phyloP scores from a whole-genome alignment of 2,888 invertebrate genomes.

The Arrhopalites spinosus region DNA sequence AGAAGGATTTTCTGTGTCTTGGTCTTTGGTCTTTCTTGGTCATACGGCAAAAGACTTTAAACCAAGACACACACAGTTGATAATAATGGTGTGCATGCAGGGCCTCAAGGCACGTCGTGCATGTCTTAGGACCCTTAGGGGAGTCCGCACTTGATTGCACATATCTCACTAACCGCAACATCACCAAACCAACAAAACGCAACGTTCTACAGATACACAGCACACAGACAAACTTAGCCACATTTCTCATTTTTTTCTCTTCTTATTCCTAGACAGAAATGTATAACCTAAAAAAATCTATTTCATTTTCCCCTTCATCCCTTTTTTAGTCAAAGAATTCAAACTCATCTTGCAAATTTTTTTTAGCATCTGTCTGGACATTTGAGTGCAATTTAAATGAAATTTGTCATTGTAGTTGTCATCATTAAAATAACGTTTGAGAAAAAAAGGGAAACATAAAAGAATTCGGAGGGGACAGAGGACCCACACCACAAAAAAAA shows the following conservation, averaged over 20 bases:
- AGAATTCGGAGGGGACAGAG: too few species aligned
- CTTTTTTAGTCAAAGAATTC: too few species aligned
- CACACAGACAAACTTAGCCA: conserved; percentile 1
- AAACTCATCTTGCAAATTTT: too few species aligned
- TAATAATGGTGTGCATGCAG: conserved; percentile 47
- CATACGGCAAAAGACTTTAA: background rate
- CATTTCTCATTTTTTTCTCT: background rate
- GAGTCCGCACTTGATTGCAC: conserved; percentile 50
- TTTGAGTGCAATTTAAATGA: too few species aligned
- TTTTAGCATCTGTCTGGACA: too few species aligned
- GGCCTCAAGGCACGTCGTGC: conserved; percentile 53
- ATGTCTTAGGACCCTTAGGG: conserved; percentile 49
- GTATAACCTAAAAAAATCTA: too few species aligned
- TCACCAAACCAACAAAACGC: background rate
- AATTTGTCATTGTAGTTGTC: too few species aligned
- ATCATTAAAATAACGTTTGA: too few species aligned
- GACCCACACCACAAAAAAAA: too few species aligned
- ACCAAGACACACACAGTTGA: background rate
- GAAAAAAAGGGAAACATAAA: too few species aligned
- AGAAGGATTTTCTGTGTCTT: conserved; percentile 9
- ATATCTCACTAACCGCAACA: conserved; percentile 53
- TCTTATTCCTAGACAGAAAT: background rate
- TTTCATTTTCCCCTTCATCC: too few species aligned
- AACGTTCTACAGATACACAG: background rate
- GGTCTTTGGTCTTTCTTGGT: conserved; percentile 15